A percentile compares a stretch with the other conserved stretches of the same genome.
These are phyloP conservation scores for Myopa testacea DNA, from an alignment of 2,888 invertebrate species.

Conservation along the genomic window DNA sequence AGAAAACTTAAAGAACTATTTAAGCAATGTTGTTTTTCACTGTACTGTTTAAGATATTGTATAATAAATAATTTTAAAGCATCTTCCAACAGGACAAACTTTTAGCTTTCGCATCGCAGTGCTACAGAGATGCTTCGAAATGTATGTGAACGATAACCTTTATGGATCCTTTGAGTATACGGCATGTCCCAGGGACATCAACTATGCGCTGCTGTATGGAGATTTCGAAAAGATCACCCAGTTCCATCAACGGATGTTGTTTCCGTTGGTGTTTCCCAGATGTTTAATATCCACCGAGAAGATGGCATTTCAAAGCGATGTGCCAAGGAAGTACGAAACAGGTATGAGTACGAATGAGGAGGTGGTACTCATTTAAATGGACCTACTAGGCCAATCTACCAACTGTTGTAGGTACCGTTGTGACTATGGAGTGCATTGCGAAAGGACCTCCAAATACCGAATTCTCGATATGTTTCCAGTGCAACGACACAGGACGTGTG, in stretches of 20 bases:
- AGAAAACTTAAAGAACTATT: neutral
- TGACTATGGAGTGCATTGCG: slow-evolving; percentile 66
- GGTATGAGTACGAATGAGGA: slow-evolving; percentile 48
- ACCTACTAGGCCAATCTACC: neutral
- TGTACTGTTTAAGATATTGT: neutral
- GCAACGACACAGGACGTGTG: slow-evolving; percentile 64
- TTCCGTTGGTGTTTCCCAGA: slow-evolving; percentile 64
- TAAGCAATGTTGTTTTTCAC: neutral
- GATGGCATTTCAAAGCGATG: slow-evolving; percentile 67
- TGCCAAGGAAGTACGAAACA: slow-evolving; percentile 64
- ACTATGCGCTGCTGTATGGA: slow-evolving; percentile 62
- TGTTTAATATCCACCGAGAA: slow-evolving; percentile 60
- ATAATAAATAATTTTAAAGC: neutral
- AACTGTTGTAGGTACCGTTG: slow-evolving; percentile 60
- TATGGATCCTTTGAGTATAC: slow-evolving; percentile 66
- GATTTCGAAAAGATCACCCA: slow-evolving; percentile 67
- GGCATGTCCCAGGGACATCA: slow-evolving; percentile 66
- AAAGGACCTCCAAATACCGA: slow-evolving; percentile 64
- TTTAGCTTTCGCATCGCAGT: slow-evolving; percentile 66
- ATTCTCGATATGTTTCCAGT: slow-evolving; percentile 67
- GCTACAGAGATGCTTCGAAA: slow-evolving; percentile 66
- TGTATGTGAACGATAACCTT: slow-evolving; percentile 66
- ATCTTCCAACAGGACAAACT: slow-evolving; percentile 55
- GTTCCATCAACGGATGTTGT: slow-evolving; percentile 67
- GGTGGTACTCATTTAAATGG: neutral